Evolutionary conservation across 2,113 vertebrate genomes (phyloP).

Genomic region (Ammospiza nelsoni): DNA sequence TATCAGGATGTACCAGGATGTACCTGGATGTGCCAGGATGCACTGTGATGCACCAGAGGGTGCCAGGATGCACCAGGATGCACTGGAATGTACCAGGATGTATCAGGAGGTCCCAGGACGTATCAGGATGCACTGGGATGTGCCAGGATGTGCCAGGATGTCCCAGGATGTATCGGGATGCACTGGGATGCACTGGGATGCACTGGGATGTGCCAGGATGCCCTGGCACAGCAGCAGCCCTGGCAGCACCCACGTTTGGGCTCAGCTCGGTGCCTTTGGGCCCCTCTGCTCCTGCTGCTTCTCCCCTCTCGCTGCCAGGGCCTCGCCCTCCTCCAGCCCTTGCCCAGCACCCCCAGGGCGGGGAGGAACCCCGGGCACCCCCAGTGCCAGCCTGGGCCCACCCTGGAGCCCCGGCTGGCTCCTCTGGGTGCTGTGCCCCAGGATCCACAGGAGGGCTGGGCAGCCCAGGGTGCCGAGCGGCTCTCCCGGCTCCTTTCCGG

Average conservation of each 20-base stretch:
- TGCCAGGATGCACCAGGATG: rapidly evolving
- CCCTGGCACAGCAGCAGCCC: rapidly evolving
- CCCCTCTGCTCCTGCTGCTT: background rate
- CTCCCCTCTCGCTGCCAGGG: background rate
- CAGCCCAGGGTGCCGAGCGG: background rate
- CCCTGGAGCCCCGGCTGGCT: rapidly evolving
- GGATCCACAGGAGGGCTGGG: rapidly evolving
- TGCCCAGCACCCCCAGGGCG: background rate
- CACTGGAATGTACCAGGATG: rapidly evolving
- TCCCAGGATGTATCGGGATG: background rate
- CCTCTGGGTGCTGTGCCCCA: background rate
- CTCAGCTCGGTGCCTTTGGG: rapidly evolving
- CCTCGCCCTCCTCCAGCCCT: background rate
- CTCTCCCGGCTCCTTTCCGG: background rate
- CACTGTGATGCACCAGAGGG: too few species aligned
- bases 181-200: rapidly evolving
- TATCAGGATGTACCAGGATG: rapidly evolving
- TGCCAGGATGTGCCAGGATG: background rate
- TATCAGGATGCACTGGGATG: rapidly evolving
- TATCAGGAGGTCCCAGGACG: rapidly evolving
- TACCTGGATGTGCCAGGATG: background rate
- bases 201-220: rapidly evolving
- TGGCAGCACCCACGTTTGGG: rapidly evolving
- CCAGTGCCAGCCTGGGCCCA: rapidly evolving
- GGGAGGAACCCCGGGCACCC: background rate